Conservation (phyloP, 2,888 invertebrate species). For the Trichacis sp. region DNA sequence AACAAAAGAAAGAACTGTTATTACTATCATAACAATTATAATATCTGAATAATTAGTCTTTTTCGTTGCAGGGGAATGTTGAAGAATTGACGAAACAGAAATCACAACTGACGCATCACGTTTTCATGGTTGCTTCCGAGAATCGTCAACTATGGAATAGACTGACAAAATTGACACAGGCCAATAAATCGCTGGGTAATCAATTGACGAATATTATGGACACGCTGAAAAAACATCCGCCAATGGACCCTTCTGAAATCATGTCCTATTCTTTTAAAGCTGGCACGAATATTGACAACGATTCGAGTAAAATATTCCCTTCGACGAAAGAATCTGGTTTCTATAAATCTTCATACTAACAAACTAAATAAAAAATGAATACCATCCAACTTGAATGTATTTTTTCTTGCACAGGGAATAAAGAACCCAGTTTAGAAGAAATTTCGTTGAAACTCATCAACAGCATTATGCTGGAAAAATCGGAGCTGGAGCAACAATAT, state of each 20-base stretch:
- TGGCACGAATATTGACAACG: slow-evolving; percentile 41
- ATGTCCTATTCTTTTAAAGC: slow-evolving; percentile 54
- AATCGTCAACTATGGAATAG: slow-evolving; percentile 85
- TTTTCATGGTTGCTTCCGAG: slow-evolving; percentile 85
- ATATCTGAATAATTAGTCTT: slow-evolving; percentile 22
- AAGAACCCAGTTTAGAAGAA: slow-evolving; percentile 78
- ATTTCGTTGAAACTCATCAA: slow-evolving; percentile 80
- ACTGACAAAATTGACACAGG: slow-evolving; percentile 75
- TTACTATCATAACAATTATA: no score
- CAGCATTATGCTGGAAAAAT: slow-evolving; percentile 78
- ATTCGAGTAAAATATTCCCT: slow-evolving; percentile 39
- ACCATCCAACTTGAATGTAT: no score
- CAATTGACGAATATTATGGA: slow-evolving; percentile 72
- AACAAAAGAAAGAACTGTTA: no score
- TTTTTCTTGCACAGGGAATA: slow-evolving; percentile 48
- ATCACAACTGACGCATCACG: slow-evolving; percentile 80
- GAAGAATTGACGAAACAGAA: slow-evolving; percentile 81
- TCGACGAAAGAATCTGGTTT: slow-evolving; percentile 32
- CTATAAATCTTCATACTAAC: no score
- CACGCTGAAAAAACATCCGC: slow-evolving; percentile 69
- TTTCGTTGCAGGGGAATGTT: slow-evolving; percentile 73
- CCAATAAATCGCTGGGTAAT: slow-evolving; percentile 71
- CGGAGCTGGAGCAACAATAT: slow-evolving; percentile 77
- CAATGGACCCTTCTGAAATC: slow-evolving; percentile 52
- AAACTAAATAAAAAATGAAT: no score